Evolutionary conservation across 2,888 invertebrate species (phyloP).

Genomic region (Scotopteryx bipunctaria): DNA sequence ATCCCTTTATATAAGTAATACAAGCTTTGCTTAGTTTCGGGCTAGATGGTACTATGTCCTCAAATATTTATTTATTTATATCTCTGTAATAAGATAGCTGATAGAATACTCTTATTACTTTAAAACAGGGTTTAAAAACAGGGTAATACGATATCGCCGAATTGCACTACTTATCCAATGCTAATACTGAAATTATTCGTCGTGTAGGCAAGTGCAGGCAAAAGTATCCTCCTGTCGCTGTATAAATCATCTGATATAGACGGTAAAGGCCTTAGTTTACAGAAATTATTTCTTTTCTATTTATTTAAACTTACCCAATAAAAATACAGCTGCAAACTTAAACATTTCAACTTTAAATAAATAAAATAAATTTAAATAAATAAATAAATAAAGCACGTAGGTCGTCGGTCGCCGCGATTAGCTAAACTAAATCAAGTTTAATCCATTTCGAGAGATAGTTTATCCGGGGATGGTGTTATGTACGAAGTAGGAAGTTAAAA

Average conservation of each 20-base stretch:
- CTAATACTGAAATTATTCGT: background rate
- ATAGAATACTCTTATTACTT: no score
- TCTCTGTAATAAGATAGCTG: background rate
- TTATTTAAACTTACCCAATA: constrained; percentile 54
- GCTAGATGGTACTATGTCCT: no score
- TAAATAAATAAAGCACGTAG: constrained; percentile 44
- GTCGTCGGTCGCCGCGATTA: constrained; percentile 52
- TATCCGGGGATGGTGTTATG: constrained; percentile 50
- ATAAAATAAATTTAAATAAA: constrained; percentile 26
- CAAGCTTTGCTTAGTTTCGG: no score
- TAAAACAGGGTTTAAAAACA: no score
- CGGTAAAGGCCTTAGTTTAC: no score
- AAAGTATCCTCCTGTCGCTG: no score
- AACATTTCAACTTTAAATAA: constrained; percentile 51
- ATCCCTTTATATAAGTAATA: no score
- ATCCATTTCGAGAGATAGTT: constrained; percentile 59
- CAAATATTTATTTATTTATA: background rate
- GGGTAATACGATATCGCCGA: no score
- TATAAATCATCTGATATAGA: no score
- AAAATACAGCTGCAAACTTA: constrained; percentile 47
- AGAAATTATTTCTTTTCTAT: no score
- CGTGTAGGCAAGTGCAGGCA: no score
- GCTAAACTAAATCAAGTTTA: constrained; percentile 53
- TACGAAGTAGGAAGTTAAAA: constrained; percentile 15
- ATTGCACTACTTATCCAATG: no score